phyloP scores from a whole-genome alignment of 2,888 invertebrate species.

The Tyria jacobaeae region DNA sequence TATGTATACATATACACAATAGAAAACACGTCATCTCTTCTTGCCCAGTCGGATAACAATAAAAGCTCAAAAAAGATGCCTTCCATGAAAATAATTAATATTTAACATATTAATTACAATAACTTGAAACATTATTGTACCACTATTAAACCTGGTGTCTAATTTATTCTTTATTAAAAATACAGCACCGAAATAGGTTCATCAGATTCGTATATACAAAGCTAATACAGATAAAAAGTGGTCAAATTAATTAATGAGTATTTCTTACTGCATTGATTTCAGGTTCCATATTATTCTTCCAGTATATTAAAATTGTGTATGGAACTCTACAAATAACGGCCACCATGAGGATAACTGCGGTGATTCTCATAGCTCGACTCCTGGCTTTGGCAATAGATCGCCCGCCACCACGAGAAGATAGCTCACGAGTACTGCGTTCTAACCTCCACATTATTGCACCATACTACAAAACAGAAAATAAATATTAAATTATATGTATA shows the following conservation, averaged over 20 bases:
- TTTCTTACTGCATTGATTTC: conserved; percentile 79
- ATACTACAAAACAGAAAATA: conserved; percentile 68
- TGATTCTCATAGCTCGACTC: conserved; percentile 89
- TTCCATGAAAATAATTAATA: too few relatives aligned
- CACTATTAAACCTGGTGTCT: too few relatives aligned
- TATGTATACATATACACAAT: too few relatives aligned
- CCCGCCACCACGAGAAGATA: conserved; percentile 88
- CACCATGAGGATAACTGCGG: conserved; percentile 89
- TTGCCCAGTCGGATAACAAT: too few relatives aligned
- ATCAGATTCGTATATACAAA: not conserved
- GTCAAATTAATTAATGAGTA: too few relatives aligned
- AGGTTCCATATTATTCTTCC: conserved; percentile 83
- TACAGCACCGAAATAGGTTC: too few relatives aligned
- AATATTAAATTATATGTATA: too few relatives aligned
- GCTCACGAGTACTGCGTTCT: conserved; percentile 88
- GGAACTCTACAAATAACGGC: conserved; percentile 91
- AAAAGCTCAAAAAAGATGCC: too few relatives aligned
- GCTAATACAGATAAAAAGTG: not conserved
- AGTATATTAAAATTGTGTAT: conserved; percentile 90
- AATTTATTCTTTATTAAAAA: too few relatives aligned
- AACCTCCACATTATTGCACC: conserved; percentile 84
- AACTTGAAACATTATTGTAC: too few relatives aligned
- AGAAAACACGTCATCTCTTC: too few relatives aligned
- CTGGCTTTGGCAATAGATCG: conserved; percentile 87
- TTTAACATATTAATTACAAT: too few relatives aligned